Evolutionary conservation across 2,113 vertebrate species (phyloP).

Genomic region (Neolamprologus brichardi): DNA sequence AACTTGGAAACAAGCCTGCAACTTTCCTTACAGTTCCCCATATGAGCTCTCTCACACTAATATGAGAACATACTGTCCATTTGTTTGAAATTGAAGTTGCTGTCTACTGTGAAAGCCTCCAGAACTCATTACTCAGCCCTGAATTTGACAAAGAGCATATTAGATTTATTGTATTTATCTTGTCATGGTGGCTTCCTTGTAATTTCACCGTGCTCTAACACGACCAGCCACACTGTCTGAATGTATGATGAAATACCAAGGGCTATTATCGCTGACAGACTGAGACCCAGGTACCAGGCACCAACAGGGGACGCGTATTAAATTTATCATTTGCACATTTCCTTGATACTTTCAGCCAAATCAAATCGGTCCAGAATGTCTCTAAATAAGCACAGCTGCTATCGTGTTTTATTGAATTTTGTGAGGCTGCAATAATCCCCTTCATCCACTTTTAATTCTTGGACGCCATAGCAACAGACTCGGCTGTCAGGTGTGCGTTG

Average conservation of each 20-base stretch:
- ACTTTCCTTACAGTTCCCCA: neutral
- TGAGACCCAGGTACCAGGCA: neutral
- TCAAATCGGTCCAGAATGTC: neutral
- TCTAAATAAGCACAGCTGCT: neutral
- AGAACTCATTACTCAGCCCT: constrained; percentile 19
- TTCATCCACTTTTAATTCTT: constrained; percentile 12
- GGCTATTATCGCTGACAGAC: neutral
- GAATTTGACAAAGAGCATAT: constrained; percentile 21
- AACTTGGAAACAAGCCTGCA: neutral
- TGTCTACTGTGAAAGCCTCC: constrained; percentile 19
- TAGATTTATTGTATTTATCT: constrained; percentile 36
- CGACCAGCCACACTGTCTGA: neutral
- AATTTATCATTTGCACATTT: neutral
- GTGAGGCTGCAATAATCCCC: neutral
- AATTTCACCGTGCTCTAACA: constrained; percentile 1
- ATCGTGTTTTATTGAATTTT: neutral
- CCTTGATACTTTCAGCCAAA: neutral
- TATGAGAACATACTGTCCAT: constrained; percentile 11
- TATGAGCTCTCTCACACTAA: neutral
- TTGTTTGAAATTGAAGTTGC: constrained; percentile 31
- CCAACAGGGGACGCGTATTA: neutral
- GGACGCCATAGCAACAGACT: constrained; percentile 47
- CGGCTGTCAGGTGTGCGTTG: constrained; percentile 43
- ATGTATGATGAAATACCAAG: neutral
- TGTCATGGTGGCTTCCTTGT: constrained; percentile 6